Percentiles rank a stretch among this genome's conserved stretches.
phyloP scores from a whole-genome alignment of 1,140 invertebrate species.

The Scaptomyza pallida region DNA sequence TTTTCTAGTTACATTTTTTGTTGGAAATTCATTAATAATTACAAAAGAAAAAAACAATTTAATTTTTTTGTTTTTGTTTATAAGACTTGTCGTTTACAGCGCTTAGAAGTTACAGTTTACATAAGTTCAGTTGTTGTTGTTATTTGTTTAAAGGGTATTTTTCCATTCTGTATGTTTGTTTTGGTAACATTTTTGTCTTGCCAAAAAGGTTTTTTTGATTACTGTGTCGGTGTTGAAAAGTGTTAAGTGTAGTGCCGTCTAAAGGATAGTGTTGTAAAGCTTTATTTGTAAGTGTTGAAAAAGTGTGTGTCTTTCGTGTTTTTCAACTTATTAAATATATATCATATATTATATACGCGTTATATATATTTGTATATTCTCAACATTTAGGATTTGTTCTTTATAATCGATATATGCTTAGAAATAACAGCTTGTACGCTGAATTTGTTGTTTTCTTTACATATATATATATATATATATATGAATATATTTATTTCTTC shows the following conservation, averaged over 20 bases:
- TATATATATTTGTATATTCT: constrained; percentile 44
- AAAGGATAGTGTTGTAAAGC: constrained; percentile 23
- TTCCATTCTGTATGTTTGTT: constrained; percentile 10
- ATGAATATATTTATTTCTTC: constrained; percentile 8
- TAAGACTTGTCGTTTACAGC: constrained; percentile 58
- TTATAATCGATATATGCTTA: constrained; percentile 45
- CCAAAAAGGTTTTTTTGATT: constrained; percentile 41
- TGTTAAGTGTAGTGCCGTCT: constrained; percentile 10
- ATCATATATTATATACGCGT: constrained; percentile 30
- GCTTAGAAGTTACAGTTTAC: constrained; percentile 72
- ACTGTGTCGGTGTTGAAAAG: not conserved
- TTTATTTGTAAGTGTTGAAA: constrained; percentile 14
- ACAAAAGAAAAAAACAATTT: constrained; percentile 21
- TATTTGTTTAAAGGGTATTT: constrained; percentile 21
- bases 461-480: not conserved
- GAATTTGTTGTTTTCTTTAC: constrained; percentile 27
- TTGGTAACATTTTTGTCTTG: constrained; percentile 38
- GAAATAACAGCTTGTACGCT: constrained; percentile 51
- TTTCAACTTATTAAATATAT: constrained; percentile 9
- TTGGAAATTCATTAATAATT: constrained; percentile 33
- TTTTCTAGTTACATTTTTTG: not conserved
- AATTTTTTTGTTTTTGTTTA: constrained; percentile 30
- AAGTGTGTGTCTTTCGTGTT: constrained; percentile 1
- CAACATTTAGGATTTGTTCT: constrained; percentile 52
- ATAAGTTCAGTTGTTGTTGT: constrained; percentile 60